These are phyloP conservation scores for Polyploca ridens DNA, from an alignment of 2,888 invertebrate genomes.

Conservation along the genomic window DNA sequence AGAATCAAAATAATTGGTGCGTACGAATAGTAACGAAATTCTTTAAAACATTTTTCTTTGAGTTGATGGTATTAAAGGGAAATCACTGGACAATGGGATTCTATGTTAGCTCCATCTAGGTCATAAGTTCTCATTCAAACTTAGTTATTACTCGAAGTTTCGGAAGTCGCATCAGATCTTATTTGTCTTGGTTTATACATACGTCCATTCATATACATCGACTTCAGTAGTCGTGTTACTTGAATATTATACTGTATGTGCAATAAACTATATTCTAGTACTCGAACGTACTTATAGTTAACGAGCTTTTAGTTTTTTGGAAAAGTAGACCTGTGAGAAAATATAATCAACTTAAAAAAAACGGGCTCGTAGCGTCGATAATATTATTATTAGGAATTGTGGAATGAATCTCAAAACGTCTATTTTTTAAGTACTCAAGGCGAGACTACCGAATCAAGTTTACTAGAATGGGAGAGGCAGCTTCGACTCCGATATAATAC, in stretches of 20 bases:
- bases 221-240: neutral
- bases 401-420: no score
- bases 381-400: no score
- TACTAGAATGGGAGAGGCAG: no score
- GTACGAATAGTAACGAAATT: neutral
- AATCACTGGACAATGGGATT: neutral
- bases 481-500: no score
- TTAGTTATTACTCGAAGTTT: constrained; percentile 1
- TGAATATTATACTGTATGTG: neutral
- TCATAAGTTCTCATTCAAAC: neutral
- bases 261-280: neutral
- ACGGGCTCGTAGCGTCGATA: no score
- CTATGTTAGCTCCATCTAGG: neutral
- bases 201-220: constrained; percentile 7
- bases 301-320: neutral
- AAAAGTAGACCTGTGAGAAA: neutral
- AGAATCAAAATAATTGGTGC: no score
- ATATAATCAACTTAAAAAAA: no score
- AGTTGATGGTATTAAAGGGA: neutral
- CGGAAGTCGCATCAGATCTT: neutral
- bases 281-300: neutral
- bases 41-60: neutral
- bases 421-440: no score
- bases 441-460: no score
- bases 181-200: constrained; percentile 17